phyloP scores from a whole-genome alignment of 1,140 invertebrate genomes.

The Contarinia nasturtii region DNA sequence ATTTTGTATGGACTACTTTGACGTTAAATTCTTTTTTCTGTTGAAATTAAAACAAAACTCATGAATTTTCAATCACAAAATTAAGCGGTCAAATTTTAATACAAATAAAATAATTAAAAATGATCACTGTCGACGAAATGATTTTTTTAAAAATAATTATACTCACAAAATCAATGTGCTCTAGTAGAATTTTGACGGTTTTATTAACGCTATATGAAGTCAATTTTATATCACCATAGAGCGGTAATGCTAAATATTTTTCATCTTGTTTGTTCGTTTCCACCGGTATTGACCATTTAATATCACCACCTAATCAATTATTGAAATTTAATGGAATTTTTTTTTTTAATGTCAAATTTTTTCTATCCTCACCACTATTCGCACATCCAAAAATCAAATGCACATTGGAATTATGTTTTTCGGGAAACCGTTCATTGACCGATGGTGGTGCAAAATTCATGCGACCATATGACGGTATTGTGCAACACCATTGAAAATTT shows the following conservation, averaged over 20 bases:
- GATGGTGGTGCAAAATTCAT: conserved; percentile 21
- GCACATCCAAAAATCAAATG: conserved; percentile 14
- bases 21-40: conserved; percentile 1
- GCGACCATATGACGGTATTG: conserved; percentile 11
- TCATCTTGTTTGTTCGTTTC: conserved; percentile 29
- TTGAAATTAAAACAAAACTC: background rate
- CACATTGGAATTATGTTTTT: background rate
- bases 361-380: background rate
- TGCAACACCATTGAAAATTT: conserved; percentile 19
- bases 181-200: conserved; percentile 11
- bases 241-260: conserved; percentile 45
- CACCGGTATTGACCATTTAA: conserved; percentile 27
- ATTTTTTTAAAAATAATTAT: background rate
- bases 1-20: background rate
- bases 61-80: background rate
- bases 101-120: background rate
- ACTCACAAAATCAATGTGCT: conserved; percentile 1
- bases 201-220: conserved; percentile 28
- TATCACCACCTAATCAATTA: conserved; percentile 4
- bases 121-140: background rate
- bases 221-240: conserved; percentile 49
- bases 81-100: background rate
- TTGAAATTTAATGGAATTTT: background rate
- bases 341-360: background rate
- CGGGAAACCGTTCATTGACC: conserved; percentile 19